Conservation (phyloP, 2,888 invertebrate species). For the Quadriops clusia region DNA sequence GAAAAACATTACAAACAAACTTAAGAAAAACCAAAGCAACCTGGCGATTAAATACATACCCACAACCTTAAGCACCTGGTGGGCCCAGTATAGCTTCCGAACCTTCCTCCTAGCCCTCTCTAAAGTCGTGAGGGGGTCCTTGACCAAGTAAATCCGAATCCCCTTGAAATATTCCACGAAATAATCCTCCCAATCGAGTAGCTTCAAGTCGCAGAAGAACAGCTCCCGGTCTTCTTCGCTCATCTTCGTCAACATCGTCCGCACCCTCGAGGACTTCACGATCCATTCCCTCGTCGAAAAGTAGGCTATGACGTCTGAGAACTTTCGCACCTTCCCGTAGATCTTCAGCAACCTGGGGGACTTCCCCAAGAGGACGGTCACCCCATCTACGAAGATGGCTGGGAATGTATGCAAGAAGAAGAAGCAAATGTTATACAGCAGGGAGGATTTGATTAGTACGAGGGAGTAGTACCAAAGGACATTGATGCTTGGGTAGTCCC, state of each 20-base stretch:
- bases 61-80: not conserved
- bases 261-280: slow-evolving; percentile 52
- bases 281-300: slow-evolving; percentile 63
- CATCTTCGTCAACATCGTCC: slow-evolving; percentile 43
- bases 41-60: too few species aligned
- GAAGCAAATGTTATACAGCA: slow-evolving; percentile 45
- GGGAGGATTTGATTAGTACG: slow-evolving; percentile 47
- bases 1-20: too few species aligned
- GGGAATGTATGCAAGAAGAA: slow-evolving; percentile 58
- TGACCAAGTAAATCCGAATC: slow-evolving; percentile 62
- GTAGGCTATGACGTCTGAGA: slow-evolving; percentile 59
- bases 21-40: too few species aligned
- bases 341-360: slow-evolving; percentile 59
- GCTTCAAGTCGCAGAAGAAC: slow-evolving; percentile 64
- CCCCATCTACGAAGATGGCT: slow-evolving; percentile 47
- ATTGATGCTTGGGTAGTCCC: slow-evolving; percentile 45
- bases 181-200: slow-evolving; percentile 65
- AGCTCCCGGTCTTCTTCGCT: slow-evolving; percentile 40
- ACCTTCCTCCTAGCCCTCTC: slow-evolving; percentile 39
- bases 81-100: not conserved
- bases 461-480: slow-evolving; percentile 62
- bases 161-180: slow-evolving; percentile 61
- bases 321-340: slow-evolving; percentile 70
- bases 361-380: slow-evolving; percentile 44
- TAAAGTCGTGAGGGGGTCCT: slow-evolving; percentile 61